These are phyloP conservation scores for Phymastichus coffea DNA, from an alignment of 1,140 invertebrate genomes.

Conservation along the genomic window DNA sequence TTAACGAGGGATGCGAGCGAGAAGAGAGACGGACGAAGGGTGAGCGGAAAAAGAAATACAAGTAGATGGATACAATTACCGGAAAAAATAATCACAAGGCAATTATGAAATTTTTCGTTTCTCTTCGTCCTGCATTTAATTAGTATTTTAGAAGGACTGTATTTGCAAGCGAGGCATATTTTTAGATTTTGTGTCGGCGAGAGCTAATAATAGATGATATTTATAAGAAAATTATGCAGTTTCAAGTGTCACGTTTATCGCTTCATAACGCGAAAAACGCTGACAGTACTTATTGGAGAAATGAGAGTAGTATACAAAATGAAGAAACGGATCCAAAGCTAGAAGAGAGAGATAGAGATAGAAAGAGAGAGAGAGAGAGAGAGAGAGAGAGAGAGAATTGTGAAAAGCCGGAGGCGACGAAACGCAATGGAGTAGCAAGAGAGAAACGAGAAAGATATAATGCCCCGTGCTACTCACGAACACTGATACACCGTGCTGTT, in stretches of 20 bases:
- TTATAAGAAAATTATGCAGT: too few relatives aligned
- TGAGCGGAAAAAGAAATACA: background rate
- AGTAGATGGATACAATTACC: background rate
- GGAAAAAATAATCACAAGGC: background rate
- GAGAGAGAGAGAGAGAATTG: too few relatives aligned
- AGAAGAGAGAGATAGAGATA: too few relatives aligned
- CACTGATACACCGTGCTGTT: background rate
- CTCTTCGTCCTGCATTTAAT: background rate
- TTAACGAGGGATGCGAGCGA: background rate
- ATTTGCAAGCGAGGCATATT: too few relatives aligned
- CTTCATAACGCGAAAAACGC: too few relatives aligned
- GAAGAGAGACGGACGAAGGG: background rate
- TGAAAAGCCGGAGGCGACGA: conserved; percentile 4
- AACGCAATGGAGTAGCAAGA: conserved; percentile 3
- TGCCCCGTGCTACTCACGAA: background rate
- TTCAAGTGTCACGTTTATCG: too few relatives aligned
- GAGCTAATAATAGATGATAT: too few relatives aligned
- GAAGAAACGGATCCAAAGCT: background rate
- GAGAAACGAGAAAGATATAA: too few relatives aligned
- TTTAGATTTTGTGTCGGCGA: too few relatives aligned
- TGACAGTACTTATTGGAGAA: background rate
- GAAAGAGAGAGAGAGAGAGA: too few relatives aligned
- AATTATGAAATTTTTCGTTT: background rate
- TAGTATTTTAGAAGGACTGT: background rate
- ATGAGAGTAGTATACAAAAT: too few relatives aligned